These are phyloP conservation scores for Xestia xanthographa DNA, from an alignment of 2,888 invertebrate genomes.

Conservation along the genomic window DNA sequence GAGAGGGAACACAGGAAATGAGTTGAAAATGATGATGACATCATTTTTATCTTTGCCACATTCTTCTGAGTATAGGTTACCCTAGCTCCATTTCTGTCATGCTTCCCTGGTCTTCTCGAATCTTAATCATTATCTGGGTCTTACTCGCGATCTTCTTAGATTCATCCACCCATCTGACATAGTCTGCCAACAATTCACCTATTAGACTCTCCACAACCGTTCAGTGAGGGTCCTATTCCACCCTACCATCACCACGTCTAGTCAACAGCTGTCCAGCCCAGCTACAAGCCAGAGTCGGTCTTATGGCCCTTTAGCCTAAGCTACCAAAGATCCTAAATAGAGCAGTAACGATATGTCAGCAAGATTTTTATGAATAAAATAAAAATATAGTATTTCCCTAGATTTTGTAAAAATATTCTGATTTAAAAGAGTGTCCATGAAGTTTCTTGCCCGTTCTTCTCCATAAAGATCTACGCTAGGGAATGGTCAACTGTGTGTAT, in stretches of 20 bases:
- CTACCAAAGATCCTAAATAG: not conserved
- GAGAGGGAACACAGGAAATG: too few relatives aligned
- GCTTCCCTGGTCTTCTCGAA: not conserved
- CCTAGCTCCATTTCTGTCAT: not conserved
- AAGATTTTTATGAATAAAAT: not conserved
- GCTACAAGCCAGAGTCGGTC: not conserved
- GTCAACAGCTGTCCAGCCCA: not conserved
- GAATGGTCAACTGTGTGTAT: too few relatives aligned
- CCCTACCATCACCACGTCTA: not conserved
- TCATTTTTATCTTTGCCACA: not conserved
- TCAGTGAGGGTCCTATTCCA: not conserved
- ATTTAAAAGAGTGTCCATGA: too few relatives aligned
- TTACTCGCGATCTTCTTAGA: not conserved
- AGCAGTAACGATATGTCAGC: not conserved
- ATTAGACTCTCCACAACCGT: not conserved
- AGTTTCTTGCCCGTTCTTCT: too few relatives aligned
- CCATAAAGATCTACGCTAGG: too few relatives aligned
- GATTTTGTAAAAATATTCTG: too few relatives aligned
- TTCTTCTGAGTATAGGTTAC: not conserved
- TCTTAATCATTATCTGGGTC: not conserved
- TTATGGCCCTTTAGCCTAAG: not conserved
- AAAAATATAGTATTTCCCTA: too few relatives aligned
- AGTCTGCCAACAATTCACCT: not conserved
- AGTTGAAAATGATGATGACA: not conserved
- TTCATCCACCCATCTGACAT: not conserved